phyloP scores from a whole-genome alignment of 2,113 vertebrate species.

The Pagrus major region DNA sequence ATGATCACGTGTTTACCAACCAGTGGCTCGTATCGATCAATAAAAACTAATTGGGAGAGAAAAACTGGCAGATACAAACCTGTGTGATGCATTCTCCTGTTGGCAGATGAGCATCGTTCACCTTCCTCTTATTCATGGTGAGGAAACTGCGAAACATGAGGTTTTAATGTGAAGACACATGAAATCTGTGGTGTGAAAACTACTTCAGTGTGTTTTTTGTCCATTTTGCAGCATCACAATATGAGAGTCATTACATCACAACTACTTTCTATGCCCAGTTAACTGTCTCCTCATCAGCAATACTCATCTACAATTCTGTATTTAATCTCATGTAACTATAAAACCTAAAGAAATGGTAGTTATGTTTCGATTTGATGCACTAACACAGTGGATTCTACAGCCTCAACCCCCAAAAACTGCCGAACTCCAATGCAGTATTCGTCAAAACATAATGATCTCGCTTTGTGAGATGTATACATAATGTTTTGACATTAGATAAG shows the following conservation, averaged over 20 bases:
- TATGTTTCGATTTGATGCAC: not conserved
- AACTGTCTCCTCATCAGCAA: not conserved
- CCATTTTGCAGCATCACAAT: too few relatives aligned
- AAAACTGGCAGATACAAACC: conserved; percentile 79
- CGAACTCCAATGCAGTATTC: not conserved
- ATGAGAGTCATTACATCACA: not conserved
- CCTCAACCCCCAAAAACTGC: not conserved
- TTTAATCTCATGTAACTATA: not conserved
- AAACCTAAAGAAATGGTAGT: too few relatives aligned
- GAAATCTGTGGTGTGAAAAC: not conserved
- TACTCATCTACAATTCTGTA: not conserved
- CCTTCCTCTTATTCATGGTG: conserved; percentile 85
- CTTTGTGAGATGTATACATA: not conserved
- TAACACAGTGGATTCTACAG: too few relatives aligned
- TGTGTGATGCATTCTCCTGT: conserved; percentile 86
- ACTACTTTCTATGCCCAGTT: not conserved
- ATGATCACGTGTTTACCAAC: too few relatives aligned
- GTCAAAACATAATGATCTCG: not conserved
- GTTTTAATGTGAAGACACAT: not conserved
- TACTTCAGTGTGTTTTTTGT: not conserved
- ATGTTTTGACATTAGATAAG: accelerated
- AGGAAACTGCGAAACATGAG: conserved; percentile 2
- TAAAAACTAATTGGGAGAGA: not conserved
- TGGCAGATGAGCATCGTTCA: conserved; percentile 73
- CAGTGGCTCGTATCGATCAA: not conserved